Base-by-base conservation (phyloP, 2,888 invertebrate species). In the Machimus rusticus region DNA sequence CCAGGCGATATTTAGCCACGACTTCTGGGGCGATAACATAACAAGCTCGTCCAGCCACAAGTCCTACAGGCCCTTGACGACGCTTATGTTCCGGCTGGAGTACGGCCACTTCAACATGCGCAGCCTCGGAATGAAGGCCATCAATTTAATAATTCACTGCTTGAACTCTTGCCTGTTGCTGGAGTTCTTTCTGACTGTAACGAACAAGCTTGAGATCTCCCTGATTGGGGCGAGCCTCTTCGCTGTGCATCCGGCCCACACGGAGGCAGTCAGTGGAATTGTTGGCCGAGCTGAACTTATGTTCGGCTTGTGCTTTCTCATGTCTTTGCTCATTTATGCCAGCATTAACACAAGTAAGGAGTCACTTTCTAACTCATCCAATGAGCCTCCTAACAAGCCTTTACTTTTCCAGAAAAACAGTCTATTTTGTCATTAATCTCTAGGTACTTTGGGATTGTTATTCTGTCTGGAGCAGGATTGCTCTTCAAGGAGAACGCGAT, bases 401-500 rank as follows among this genome's bases (percentile, higher is more conserved):
- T 55, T 23, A 37, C n/a, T 76, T 81, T 74, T 86, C 16, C 46
- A 87, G 87, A 51, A 1, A 81, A 87, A 74, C 81, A 76, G 8
- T 82, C 85, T 23, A 86, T 84, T 79, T 78, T 78, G 2, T 37
- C 66, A 16, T 74, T 87, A 55, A 51, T 88, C 28, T 88, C 57
- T 19, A 86, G 79, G 5, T 88, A 23, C n/a, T 39, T 89, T 55
- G 79, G 1, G 81, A 12, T 91, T 0, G 4, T 90, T 0, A 0
- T 74, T 8, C 87, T 92, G 0, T 90, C 92, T 88, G 93, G 93
- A 34, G 91, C 95, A 78, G 96, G 98, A 85, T 96, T 98, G 93
- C 93, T 99, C n/a, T 97, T 96, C 91, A 99, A 99, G 92, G 99
- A 99, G 93, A 98, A 97, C 92, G 99, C 98, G 39, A 95, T 99